These are phyloP conservation scores for Mungos mungo DNA, from an alignment of 2,113 vertebrate species.

Conservation along the genomic window DNA sequence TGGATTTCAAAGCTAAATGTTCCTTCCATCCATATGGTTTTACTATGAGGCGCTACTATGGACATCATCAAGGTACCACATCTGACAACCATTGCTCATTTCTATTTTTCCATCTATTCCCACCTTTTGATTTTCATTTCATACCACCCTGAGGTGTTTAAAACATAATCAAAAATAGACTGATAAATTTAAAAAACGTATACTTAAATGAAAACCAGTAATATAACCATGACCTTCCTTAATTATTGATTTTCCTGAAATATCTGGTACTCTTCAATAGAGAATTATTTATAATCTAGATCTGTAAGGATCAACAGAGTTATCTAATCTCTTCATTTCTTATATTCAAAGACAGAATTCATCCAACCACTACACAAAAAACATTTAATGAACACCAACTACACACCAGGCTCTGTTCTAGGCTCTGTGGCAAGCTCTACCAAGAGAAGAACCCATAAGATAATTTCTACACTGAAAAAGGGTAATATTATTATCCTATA, in stretches of 20 bases:
- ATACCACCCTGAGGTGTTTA: neutral
- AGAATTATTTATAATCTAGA: neutral
- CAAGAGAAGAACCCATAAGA: neutral
- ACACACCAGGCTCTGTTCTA: neutral
- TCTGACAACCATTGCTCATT: neutral
- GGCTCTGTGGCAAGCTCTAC: neutral
- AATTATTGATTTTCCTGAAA: neutral
- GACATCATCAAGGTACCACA: neutral
- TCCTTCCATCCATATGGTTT: neutral
- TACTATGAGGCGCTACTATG: neutral
- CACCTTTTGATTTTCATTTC: neutral
- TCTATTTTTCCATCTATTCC: neutral
- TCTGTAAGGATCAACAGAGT: neutral
- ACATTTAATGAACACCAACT: neutral
- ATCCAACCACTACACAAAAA: neutral
- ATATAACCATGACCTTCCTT: neutral
- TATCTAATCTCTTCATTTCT: constrained; percentile 1
- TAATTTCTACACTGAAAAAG: neutral
- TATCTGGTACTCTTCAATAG: neutral
- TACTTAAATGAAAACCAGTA: neutral
- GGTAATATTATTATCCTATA: neutral
- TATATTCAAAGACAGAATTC: neutral
- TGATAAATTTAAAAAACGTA: neutral
- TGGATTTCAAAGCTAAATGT: neutral
- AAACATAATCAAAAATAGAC: neutral